Base-by-base conservation (phyloP, 2,113 vertebrate species). In the Cephalopterus ornatus region DNA sequence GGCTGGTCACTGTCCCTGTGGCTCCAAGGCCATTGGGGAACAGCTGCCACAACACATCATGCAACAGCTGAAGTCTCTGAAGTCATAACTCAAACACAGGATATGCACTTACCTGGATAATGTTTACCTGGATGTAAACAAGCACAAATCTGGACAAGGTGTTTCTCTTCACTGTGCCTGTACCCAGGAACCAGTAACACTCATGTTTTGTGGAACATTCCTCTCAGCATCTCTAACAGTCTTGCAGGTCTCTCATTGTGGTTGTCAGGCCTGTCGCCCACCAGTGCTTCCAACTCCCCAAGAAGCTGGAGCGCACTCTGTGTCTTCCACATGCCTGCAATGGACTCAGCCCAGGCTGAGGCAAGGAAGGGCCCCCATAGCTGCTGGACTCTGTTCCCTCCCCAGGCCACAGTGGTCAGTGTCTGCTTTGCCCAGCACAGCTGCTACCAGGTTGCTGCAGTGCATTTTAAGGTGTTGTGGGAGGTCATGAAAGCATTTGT, bases 101-200 rank as follows among this genome's bases (percentile, higher is more conserved):
- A 32, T 28, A 49, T 33, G 44, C 52, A 50, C n/a, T 89, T 92
- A 70, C 49, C 55, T 83, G 79, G 88, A 46, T 89, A 79, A 92
- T 70, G 39, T 95, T 96, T 93, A 46, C 78, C 85, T 85, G 59
- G 30, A 35, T 47, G 59, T 83, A 80, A 92, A 92, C 75, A 94
- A 83, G 77, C 14, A 12, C 52, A 49, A 62, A 27, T 55, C 85
- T 73, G 90, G 59, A 87, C 55, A 62, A 77, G 65, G 42, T 59
- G 55, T 92, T 90, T 86, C 66, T 55, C 77, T 53, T 66, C 55
- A 13, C 58, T 30, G 52, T 80, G 33, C 41, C 35, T 58, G 37
- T 56, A 24, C 14, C 28, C 61, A 18, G 41, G 37, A 79, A 30
- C 33, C 32, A 9, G 46, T 33, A 53, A 59, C 2, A 2, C 8